Evolutionary conservation across 2,888 invertebrate species (phyloP).

Genomic region (Drosophila meridionalis): DNA sequence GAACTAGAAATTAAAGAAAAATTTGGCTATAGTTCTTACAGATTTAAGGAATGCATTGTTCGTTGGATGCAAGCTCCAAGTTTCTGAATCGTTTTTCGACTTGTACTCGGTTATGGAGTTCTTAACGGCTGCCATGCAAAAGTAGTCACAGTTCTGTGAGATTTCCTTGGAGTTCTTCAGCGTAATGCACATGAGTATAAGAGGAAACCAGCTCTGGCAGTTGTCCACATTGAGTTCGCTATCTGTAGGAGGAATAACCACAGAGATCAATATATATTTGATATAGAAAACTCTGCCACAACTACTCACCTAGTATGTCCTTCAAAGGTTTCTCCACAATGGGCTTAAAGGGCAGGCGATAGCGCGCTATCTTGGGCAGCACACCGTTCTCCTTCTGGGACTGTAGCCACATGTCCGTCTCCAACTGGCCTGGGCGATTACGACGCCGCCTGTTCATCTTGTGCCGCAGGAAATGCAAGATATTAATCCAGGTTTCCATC

Average conservation of each 20-base stretch:
- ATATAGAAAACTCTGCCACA: neutral
- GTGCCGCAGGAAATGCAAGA: constrained; percentile 83
- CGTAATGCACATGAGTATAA: constrained; percentile 83
- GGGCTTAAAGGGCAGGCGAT: constrained; percentile 84
- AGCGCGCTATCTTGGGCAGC: constrained; percentile 84
- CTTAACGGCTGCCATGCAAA: constrained; percentile 84
- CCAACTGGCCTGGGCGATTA: constrained; percentile 82
- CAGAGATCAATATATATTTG: neutral
- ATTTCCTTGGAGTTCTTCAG: constrained; percentile 80
- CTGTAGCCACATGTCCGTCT: constrained; percentile 84
- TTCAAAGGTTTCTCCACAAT: constrained; percentile 83
- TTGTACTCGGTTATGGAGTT: constrained; percentile 84
- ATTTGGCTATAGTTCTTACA: constrained; percentile 48
- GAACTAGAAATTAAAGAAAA: neutral
- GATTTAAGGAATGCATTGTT: constrained; percentile 85
- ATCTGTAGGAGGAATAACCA: constrained; percentile 62
- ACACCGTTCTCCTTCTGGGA: constrained; percentile 82
- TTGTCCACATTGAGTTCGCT: constrained; percentile 84
- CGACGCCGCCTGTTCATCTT: constrained; percentile 83
- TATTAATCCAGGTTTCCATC: constrained; percentile 83
- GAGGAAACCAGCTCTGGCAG: constrained; percentile 84
- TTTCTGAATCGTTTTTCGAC: constrained; percentile 78
- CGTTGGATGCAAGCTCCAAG: constrained; percentile 84
- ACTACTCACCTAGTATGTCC: constrained; percentile 77
- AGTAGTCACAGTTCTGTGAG: constrained; percentile 82